Conservation (phyloP, 2,888 invertebrate species). For the Zonitis immaculata region DNA sequence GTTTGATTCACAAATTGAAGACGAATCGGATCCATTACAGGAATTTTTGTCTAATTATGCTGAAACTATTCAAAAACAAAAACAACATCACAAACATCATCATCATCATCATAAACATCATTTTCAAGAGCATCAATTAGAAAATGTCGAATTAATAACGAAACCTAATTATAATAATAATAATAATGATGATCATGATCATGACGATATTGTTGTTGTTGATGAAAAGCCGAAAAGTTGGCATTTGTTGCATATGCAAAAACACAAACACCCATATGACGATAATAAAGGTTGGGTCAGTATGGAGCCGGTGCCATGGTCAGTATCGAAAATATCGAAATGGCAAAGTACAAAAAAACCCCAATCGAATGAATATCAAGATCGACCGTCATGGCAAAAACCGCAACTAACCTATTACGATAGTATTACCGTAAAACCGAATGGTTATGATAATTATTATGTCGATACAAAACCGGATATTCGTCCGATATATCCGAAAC, state of each 20-base stretch:
- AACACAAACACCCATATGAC: constrained; percentile 57
- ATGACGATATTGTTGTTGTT: too few relatives aligned
- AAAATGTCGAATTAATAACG: constrained; percentile 22
- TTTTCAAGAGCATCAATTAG: constrained; percentile 8
- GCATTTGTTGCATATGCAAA: constrained; percentile 52
- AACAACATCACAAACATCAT: constrained; percentile 16
- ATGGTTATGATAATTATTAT: constrained; percentile 41
- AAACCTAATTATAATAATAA: constrained; percentile 13
- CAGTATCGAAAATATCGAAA: constrained; percentile 73
- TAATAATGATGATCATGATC: too few relatives aligned
- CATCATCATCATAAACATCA: too few relatives aligned
- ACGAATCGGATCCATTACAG: constrained; percentile 50
- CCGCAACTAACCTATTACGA: constrained; percentile 34
- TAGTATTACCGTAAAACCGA: constrained; percentile 33
- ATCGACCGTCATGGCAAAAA: constrained; percentile 1
- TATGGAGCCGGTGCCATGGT: constrained; percentile 74
- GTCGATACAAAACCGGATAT: constrained; percentile 35
- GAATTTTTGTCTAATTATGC: constrained; percentile 60
- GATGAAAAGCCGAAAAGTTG: constrained; percentile 50
- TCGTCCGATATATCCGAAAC: constrained; percentile 18
- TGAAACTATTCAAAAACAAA: constrained; percentile 34
- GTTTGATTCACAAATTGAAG: constrained; percentile 34
- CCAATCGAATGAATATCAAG: constrained; percentile 40
- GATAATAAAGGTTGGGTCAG: constrained; percentile 75
- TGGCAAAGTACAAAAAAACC: constrained; percentile 63